Percentiles rank a stretch among this genome's conserved stretches.
Conservation (phyloP, 2,888 invertebrate genomes). For the Stratiomys singularior region DNA sequence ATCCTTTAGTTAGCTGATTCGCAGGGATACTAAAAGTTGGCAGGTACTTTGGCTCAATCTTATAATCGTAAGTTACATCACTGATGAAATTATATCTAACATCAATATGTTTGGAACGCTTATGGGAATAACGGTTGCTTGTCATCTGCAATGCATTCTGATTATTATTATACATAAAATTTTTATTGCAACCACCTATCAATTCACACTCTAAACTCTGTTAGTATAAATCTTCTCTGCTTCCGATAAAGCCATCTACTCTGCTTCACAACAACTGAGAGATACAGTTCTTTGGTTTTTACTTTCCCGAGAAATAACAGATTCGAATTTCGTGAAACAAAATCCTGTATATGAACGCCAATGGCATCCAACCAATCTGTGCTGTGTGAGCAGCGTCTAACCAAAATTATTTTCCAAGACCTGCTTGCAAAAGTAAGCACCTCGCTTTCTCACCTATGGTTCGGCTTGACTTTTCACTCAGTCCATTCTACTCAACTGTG, state of each 20-base stretch:
- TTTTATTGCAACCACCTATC: not conserved
- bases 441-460: not conserved
- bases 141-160: constrained; percentile 17
- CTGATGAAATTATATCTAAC: constrained; percentile 20
- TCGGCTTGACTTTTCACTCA: not conserved
- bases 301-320: constrained; percentile 30
- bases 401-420: constrained; percentile 3
- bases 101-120: constrained; percentile 23
- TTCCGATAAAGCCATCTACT: constrained; percentile 23
- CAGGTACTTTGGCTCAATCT: not conserved
- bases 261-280: constrained; percentile 24
- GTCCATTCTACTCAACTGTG: too few relatives aligned
- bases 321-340: constrained; percentile 32
- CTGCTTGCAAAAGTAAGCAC: too few relatives aligned
- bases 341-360: constrained; percentile 25
- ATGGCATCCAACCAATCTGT: too few relatives aligned
- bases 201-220: constrained; percentile 11
- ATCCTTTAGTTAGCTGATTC: constrained; percentile 16
- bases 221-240: not conserved
- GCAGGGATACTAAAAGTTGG: constrained; percentile 15
- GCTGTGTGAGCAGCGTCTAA: constrained; percentile 54
- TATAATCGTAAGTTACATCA: not conserved
- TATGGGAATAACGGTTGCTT: not conserved
- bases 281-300: constrained; percentile 37
- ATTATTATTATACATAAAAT: not conserved